Conservation (phyloP, 1,140 invertebrate species). For the Ceratosolen fusciceps region DNA sequence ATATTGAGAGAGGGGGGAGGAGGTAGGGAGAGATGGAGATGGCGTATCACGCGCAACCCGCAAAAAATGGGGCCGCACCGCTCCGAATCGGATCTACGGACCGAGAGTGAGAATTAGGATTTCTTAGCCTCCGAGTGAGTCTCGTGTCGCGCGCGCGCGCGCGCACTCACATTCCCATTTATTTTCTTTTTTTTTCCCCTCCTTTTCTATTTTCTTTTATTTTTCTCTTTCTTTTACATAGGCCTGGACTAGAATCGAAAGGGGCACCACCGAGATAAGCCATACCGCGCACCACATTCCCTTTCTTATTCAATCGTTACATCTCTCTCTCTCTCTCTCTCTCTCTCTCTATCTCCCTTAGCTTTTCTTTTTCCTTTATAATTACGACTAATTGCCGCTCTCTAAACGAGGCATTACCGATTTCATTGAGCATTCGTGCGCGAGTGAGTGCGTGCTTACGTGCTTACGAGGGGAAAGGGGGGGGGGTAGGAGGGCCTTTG, state of each 20-base stretch:
- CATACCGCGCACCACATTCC: background rate
- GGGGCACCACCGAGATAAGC: background rate
- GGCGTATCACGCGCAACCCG: conserved; percentile 11
- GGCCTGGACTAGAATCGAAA: background rate
- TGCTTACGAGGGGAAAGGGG: too few relatives aligned
- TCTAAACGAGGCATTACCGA: too few relatives aligned
- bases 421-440: too few relatives aligned
- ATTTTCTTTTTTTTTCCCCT: background rate
- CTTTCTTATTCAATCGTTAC: background rate
- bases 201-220: background rate
- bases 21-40: background rate
- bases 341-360: too few relatives aligned
- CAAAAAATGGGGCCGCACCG: conserved; percentile 33
- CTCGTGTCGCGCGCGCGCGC: background rate
- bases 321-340: too few relatives aligned
- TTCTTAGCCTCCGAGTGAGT: conserved; percentile 6
- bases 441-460: too few relatives aligned
- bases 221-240: background rate
- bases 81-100: conserved; percentile 23
- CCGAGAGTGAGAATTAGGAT: conserved; percentile 31
- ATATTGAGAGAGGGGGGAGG: background rate
- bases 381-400: too few relatives aligned
- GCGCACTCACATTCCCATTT: too few relatives aligned
- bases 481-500: too few relatives aligned
- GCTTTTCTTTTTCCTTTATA: too few relatives aligned